Conservation (phyloP, 2,113 vertebrate species). For the Larimichthys polyactis region DNA sequence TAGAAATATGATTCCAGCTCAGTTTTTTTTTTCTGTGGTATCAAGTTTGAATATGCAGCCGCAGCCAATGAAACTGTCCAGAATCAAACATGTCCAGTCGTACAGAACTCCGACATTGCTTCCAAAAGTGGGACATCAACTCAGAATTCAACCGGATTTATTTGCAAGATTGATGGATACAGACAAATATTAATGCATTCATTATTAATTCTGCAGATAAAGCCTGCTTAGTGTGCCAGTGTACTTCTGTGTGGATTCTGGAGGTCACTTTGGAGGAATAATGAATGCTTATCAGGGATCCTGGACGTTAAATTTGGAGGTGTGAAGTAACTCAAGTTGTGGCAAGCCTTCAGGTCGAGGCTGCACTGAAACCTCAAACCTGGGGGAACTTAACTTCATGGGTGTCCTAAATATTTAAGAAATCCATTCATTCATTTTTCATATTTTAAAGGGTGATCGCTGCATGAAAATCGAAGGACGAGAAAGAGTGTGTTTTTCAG, state of each 20-base stretch:
- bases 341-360: not conserved
- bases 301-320: not conserved
- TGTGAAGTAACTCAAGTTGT: not conserved
- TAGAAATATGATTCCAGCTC: constrained; percentile 32
- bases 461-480: constrained; percentile 2
- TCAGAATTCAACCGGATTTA: not conserved
- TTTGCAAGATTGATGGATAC: not conserved
- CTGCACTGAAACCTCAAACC: not conserved
- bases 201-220: not conserved
- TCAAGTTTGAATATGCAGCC: not conserved
- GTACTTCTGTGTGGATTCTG: not conserved
- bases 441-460: not conserved
- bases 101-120: rapidly evolving
- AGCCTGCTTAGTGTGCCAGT: not conserved
- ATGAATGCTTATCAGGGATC: not conserved
- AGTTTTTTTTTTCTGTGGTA: no score
- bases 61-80: not conserved
- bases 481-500: not conserved
- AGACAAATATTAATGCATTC: not conserved
- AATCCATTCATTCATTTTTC: not conserved
- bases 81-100: no score
- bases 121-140: no score
- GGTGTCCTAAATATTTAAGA: constrained; percentile 14
- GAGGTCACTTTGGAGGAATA: not conserved
- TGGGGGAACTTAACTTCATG: not conserved